phyloP scores from a whole-genome alignment of 2,888 invertebrate species.

The Scaptomyza tumidula region DNA sequence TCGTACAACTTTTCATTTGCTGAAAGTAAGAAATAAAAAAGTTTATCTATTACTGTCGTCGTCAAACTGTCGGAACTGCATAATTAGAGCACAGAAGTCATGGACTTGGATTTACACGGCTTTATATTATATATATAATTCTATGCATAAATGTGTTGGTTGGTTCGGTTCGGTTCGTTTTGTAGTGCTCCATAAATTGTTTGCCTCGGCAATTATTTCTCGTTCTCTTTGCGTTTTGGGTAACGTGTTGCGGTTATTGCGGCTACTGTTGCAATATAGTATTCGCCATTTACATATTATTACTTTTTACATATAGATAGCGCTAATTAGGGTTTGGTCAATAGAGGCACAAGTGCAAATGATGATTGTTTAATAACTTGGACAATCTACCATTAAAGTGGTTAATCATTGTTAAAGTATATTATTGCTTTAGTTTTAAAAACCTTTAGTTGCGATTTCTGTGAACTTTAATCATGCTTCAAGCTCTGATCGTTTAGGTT shows the following conservation, averaged over 20 bases:
- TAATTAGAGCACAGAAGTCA: conserved; percentile 41
- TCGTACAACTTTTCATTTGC: conserved; percentile 48
- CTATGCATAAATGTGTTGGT: conserved; percentile 4
- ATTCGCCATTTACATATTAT: conserved; percentile 31
- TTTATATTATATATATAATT: background rate
- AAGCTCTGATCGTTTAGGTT: too few relatives aligned
- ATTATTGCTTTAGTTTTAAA: too few relatives aligned
- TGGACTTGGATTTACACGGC: conserved; percentile 20
- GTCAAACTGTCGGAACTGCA: conserved; percentile 21
- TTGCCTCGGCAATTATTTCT: conserved; percentile 51
- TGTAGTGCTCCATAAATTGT: conserved; percentile 38
- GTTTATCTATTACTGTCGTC: conserved; percentile 37
- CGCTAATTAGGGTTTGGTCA: conserved; percentile 46
- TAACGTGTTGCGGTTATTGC: conserved; percentile 55
- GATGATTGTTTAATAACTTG: conserved; percentile 8
- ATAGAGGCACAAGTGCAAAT: conserved; percentile 30
- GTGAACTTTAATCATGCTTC: too few relatives aligned
- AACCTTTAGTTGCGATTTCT: too few relatives aligned
- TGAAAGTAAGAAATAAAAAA: conserved; percentile 17
- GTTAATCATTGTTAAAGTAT: too few relatives aligned
- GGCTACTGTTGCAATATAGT: conserved; percentile 35
- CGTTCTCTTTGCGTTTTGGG: conserved; percentile 36
- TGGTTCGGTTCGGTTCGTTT: conserved; percentile 2
- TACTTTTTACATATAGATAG: conserved; percentile 15
- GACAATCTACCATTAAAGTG: too few relatives aligned